Conservation (phyloP, 23 tunicate species). For the Halocynthia aurantium region DNA sequence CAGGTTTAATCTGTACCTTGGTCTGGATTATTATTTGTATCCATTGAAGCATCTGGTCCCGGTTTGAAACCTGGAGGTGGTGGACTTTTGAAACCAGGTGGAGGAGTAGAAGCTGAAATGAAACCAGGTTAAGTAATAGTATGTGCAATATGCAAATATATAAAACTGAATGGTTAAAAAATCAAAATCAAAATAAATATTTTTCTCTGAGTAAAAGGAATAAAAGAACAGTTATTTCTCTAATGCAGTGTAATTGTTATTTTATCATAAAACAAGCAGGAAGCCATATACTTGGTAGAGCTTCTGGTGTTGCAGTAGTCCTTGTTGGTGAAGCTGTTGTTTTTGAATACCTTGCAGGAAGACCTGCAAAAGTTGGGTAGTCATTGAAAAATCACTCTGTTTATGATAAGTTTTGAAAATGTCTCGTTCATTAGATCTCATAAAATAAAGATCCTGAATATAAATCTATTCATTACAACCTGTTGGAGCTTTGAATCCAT, state of each 20-base stretch:
- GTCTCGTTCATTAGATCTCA: too few species aligned
- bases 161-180: neutral
- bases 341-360: neutral
- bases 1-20: neutral
- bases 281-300: neutral
- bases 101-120: neutral
- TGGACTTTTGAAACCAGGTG: neutral
- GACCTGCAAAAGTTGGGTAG: neutral
- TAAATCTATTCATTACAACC: neutral
- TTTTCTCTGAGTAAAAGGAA: neutral
- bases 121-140: neutral
- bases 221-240: too few species aligned
- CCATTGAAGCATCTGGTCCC: neutral
- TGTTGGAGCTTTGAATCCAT: slow-evolving; percentile 47
- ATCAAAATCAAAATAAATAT: neutral
- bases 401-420: too few species aligned
- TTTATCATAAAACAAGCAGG: too few species aligned
- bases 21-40: neutral
- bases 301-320: neutral
- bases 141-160: neutral
- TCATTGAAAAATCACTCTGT: too few species aligned
- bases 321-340: neutral
- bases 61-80: slow-evolving; percentile 10
- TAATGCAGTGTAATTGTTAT: too few species aligned
- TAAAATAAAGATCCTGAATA: neutral